Base-by-base conservation (phyloP, 2,888 invertebrate genomes). In the Pristionchus maxplancki region DNA sequence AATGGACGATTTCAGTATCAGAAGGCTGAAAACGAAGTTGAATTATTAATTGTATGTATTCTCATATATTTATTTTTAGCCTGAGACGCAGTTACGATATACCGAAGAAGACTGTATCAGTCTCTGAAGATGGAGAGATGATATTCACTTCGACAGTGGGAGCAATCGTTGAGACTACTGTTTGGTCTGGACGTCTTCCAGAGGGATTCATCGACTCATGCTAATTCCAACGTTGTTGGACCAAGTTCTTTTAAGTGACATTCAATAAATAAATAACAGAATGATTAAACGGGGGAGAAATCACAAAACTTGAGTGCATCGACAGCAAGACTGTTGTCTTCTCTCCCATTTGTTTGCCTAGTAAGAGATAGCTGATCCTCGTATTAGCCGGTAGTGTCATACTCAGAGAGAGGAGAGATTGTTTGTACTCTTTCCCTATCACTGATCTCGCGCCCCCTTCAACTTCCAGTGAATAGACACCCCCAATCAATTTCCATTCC, bases 341-440 rank as follows among this genome's bases (percentile, higher is more conserved):
- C 78, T 11, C 44, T 78, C 78, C 48, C 58, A 13, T 48, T 48
- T 78, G 28, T 78, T 78, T 78, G 78, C 9, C 20, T 48, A 44
- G 78, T 78, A 78, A 78, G 78, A 78, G 78, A 78, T 78, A 78
- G 78, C 78, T 78, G 44, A 78, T 78, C 78, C 48, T 78, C 78
- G 78, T 78, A 78, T 78, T 78, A 78, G 78, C 78, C 44, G 48
- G 78, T 78, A 78, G 78, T 78, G 78, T 78, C 78, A 78, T 78
- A 78, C 78, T 78, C 48, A 78, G 78, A 34, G 78, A 31, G 67
- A 67, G 78, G 67, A 67, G 78, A 48, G 78, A 78, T 78, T 78
- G 78, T 78, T 78, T 78, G 78, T 78, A 78, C 78, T 78, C 78
- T 48, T 37, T 64, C 37, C 78, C 78, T 78, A 78, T 78, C 78